A percentile compares a stretch with the other conserved stretches of the same genome.
Conservation (phyloP, 2,797 vertebrate genomes). For the Hozukius guyotensis region DNA sequence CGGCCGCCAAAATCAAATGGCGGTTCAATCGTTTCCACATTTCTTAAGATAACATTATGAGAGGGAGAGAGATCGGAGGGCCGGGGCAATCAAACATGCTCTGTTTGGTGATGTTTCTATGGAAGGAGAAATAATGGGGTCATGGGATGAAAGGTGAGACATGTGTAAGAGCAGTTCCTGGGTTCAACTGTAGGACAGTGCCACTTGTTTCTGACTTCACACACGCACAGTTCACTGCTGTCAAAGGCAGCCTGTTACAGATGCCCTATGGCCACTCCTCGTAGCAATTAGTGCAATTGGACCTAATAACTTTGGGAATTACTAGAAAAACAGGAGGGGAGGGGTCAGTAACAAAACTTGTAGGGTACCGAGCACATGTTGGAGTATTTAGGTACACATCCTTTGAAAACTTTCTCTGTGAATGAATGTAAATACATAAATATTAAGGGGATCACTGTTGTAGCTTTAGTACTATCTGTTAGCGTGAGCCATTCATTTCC, state of each 20-base stretch:
- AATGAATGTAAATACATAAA: conserved; percentile 40
- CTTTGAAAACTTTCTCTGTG: conserved; percentile 35
- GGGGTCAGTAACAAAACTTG: conserved; percentile 41
- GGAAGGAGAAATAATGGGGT: conserved; percentile 82
- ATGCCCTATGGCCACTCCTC: conserved; percentile 68
- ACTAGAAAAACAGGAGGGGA: conserved; percentile 68
- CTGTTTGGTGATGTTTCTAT: conserved; percentile 76
- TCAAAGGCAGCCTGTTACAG: conserved; percentile 67
- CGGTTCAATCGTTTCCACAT: conserved; percentile 85
- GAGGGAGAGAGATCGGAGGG: conserved; percentile 69
- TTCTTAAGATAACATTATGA: conserved; percentile 88
- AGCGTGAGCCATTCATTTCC: background rate
- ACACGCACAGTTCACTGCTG: conserved; percentile 64
- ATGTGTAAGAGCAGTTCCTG: conserved; percentile 69
- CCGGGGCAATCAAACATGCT: conserved; percentile 77
- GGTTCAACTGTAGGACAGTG: conserved; percentile 77
- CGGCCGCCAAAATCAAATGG: conserved; percentile 79
- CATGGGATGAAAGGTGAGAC: conserved; percentile 79
- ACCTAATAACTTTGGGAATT: conserved; percentile 78
- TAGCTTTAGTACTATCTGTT: conserved; percentile 19
- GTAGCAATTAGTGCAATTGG: conserved; percentile 77
- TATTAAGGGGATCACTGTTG: conserved; percentile 16
- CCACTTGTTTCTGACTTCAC: conserved; percentile 75
- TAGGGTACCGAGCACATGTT: conserved; percentile 61
- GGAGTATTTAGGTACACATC: conserved; percentile 56